Base-by-base conservation (phyloP, 2,797 vertebrate species). In the Capromys pilorides region DNA sequence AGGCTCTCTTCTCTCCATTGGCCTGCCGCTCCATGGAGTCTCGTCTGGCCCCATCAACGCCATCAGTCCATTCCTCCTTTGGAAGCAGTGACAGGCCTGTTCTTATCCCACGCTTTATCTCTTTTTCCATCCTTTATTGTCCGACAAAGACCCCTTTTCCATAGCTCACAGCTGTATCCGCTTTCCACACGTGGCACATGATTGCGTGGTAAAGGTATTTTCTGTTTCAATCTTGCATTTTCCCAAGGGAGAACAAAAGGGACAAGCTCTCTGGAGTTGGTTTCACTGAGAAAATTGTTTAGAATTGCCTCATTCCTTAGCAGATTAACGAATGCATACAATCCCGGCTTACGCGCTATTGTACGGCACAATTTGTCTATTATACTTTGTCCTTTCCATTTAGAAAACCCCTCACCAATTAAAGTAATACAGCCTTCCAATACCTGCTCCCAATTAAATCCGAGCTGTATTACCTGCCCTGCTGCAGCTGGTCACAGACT, bases 251-350 rank as follows among this genome's bases (percentile, higher is more conserved):
- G 99, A 98, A 99, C 98, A 99, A 98, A 98, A 98, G 98, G 98
- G 98, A 99, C 98, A 98, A 98, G 99, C 98, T 99, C 98, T 98
- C 98, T 99, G 99, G 99, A 99, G 98, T 99, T 99, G 99, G 99
- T 99, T 99, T 99, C 99, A 99, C 99, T 99, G 99, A 99, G 99
- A 99, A 99, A 99, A 99, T 99, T 99, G 99, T 99, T 99, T 99
- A 98, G 99, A 99, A 99, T 99, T 99, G 99, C 99, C 99, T 99
- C 99, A 99, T 99, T 99, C 99, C 99, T 99, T 99, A 98, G 99
- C 99, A 99, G 99, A 99, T 99, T 99, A 99, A 99, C 98, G 98
- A 99, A 99, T 99, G 99, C 99, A 99, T 99, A 99, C 99, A 99
- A 99, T 99, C 99, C 99, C 97, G 80, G 98, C 97, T 98, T 98